These are phyloP conservation scores for Chiloscyllium plagiosum DNA, from an alignment of 2,113 vertebrate species.

Conservation along the genomic window DNA sequence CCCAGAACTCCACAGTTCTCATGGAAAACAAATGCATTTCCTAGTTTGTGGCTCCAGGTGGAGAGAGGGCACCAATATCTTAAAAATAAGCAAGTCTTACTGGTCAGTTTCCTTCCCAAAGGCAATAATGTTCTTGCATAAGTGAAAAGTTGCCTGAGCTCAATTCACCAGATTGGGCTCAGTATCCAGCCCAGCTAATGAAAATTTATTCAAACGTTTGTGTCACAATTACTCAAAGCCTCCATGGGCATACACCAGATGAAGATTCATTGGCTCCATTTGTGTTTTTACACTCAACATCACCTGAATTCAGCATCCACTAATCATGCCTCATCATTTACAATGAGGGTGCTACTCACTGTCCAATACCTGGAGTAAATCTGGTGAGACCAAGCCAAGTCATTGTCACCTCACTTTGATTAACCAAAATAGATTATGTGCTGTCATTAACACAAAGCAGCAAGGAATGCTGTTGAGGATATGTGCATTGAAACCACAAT, in stretches of 20 bases:
- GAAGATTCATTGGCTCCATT: not conserved
- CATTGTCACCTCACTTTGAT: too few relatives aligned
- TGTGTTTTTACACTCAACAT: not conserved
- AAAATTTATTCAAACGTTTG: not conserved
- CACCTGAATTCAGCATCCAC: not conserved
- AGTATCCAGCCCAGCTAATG: not conserved
- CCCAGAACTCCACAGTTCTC: too few relatives aligned
- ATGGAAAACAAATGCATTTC: not conserved
- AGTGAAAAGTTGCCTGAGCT: not conserved
- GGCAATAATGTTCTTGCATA: not conserved
- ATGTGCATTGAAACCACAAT: too few relatives aligned
- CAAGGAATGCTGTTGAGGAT: not conserved
- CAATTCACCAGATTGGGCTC: not conserved
- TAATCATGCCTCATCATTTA: not conserved
- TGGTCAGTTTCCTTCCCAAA: not conserved
- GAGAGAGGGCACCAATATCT: not conserved
- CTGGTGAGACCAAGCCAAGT: not conserved
- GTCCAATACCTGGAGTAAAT: not conserved
- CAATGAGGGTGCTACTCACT: not conserved
- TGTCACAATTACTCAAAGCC: not conserved
- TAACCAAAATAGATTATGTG: not conserved
- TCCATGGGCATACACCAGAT: not conserved
- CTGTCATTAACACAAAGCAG: not conserved
- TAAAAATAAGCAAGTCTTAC: not conserved
- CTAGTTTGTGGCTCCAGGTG: not conserved